These are phyloP conservation scores for Ichneumon xanthorius DNA, from an alignment of 2,888 invertebrate genomes.

Conservation along the genomic window DNA sequence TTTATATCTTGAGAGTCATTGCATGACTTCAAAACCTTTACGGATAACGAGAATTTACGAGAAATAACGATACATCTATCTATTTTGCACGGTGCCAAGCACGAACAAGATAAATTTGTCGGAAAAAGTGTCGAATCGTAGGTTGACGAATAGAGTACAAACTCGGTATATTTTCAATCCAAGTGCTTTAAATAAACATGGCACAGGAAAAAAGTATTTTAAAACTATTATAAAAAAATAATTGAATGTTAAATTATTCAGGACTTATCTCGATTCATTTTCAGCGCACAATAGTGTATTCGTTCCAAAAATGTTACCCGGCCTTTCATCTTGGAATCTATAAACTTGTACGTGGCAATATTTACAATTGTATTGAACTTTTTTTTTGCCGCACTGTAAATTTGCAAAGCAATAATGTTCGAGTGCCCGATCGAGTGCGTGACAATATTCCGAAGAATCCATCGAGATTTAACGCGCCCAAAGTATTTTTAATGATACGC, in stretches of 20 bases:
- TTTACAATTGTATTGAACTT: not conserved
- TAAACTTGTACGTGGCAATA: not conserved
- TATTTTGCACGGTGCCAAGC: not conserved
- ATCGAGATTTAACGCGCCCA: no score
- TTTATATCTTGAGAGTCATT: conserved; percentile 14
- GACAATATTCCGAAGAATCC: no score
- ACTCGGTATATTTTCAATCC: not conserved
- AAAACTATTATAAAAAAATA: not conserved
- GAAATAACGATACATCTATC: not conserved
- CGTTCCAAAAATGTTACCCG: not conserved
- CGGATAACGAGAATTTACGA: conserved; percentile 3
- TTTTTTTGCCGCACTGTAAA: not conserved
- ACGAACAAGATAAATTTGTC: not conserved
- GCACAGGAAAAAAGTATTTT: conserved; percentile 1
- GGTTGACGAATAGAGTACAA: not conserved
- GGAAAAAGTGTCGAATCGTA: not conserved
- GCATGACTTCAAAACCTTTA: conserved; percentile 21
- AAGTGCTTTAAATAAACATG: conserved; percentile 5
- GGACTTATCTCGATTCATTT: not conserved
- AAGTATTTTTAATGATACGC: no score
- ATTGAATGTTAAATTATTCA: not conserved
- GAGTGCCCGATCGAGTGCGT: not conserved
- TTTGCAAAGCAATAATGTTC: not conserved
- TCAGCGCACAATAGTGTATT: not conserved
- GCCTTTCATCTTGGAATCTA: not conserved